Evolutionary conservation across 2,888 invertebrate genomes (phyloP), one percentile per base, ranked within the genome.

Genomic region (Pyrrhia umbra): DNA sequence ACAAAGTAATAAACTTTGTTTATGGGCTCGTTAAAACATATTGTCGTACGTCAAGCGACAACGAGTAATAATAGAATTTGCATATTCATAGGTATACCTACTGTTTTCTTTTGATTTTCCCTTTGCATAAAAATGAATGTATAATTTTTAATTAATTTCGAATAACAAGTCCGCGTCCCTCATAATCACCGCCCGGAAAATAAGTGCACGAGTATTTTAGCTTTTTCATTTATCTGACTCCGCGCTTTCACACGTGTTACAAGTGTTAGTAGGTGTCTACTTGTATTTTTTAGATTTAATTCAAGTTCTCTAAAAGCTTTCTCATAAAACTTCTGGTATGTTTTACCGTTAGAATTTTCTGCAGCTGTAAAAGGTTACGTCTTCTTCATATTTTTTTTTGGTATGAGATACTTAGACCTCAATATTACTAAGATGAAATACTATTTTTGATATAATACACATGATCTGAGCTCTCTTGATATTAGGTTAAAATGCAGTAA

Each of bases 1-100:
- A 79, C 81, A 71, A 75, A 75, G 83, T 79, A 82, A 84, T 88
- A 86, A 87, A 85, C 60, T 70, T 76, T 81, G 85, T 89, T 88
- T 85, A 87, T 80, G 81, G 62, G 72, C 79, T 85, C 87, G 85
- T 89, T 87, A 87, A 84, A 84, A 79, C 79, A 80, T 82, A 82
- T 79, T 83, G 84, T 82, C 79, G 81, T 70, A 73, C 71, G 75
- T 77, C 80, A 83, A 78, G 77, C 79, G 77, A 79, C 81, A 79
- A 74, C 75, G 81, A 84, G 85, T 82, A 82, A 82, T 82, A 82
- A 80, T 72, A 57, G 66, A 55, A 81, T 80, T 82, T 81, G 68
- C 79, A 83, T 82, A 75, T 81, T 81, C 75, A 69, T 58, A 43
- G 50, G 70, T 70, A 40, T 54, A 58, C 51, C 59, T 47, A 69